Base-by-base conservation (phyloP, 2,888 invertebrate genomes). In the Ceramica pisi region DNA sequence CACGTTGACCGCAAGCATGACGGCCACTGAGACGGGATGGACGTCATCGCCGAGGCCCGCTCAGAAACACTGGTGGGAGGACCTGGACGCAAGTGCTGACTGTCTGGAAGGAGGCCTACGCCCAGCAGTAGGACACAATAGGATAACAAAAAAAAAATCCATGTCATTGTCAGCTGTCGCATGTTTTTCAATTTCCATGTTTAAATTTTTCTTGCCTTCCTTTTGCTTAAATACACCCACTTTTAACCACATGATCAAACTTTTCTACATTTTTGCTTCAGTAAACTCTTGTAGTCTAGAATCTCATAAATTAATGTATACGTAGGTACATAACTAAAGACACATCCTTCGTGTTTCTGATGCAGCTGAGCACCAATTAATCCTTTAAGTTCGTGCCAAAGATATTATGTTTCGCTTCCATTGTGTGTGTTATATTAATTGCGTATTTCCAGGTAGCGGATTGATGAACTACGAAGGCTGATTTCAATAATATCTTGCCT, bases 371-470 rank as follows among this genome's bases (percentile, higher is more conserved):
- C 19, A 46, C 12, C 83, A 77, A 78, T 83, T 85, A 87, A 89
- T 89, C 87, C 84, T 82, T 73, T 66, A 74, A 74, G 56, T 74
- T 92, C 93, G 92, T 93, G 93, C 88, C 73, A 75, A 80, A 72
- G 88, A 90, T 93, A 92, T 93, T 90, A 86, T 75, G 84, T 93
- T 93, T 88, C 93, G 74, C 71, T 77, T 82, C 87, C 82, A 90
- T 93, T 93, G 93, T 93, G 80, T 84, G 78, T 76, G 75, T 80
- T 81, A 91, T 89, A 93, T 91, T 92, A 92, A 92, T 93, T 92
- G 90, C 78, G 75, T 73, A 65, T 80, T 74, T 51, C 65, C 41
- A 67, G 53, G 41, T 56, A 46, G 41, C 3, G 48, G 71, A 78
- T 81, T 75, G 69, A 84, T 75, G 71, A 63, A 70, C 51, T 55